Percentiles rank a stretch among this genome's conserved stretches.
These are phyloP conservation scores for Aotus griseimembra DNA, from an alignment of 2,797 vertebrate species.

Conservation along the genomic window DNA sequence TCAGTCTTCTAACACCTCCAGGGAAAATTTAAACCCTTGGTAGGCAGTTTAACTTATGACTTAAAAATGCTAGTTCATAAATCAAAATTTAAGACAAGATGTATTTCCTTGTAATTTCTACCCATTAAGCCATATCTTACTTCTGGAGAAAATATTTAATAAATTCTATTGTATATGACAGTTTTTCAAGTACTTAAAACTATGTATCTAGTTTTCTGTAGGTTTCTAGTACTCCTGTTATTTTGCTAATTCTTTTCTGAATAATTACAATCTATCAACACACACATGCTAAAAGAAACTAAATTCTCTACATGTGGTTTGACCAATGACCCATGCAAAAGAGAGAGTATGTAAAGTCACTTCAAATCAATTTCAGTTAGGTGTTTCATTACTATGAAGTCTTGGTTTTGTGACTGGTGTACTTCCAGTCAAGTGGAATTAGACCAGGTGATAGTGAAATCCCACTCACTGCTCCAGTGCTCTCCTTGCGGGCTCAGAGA, in stretches of 20 bases:
- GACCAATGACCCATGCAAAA: neutral
- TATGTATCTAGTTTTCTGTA: neutral
- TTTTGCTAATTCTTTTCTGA: neutral
- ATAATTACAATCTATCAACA: neutral
- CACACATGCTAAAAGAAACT: neutral
- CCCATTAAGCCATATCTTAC: neutral
- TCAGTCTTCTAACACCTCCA: neutral
- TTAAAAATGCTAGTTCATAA: neutral
- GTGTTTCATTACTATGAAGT: neutral
- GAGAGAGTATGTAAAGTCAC: neutral
- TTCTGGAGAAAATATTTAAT: neutral
- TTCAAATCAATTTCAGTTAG: neutral
- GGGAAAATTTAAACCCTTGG: neutral
- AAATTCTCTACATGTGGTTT: neutral
- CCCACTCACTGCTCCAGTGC: neutral
- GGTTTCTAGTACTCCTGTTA: neutral
- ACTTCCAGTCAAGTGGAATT: neutral
- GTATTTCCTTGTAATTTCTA: neutral
- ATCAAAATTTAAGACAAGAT: neutral
- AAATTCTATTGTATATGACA: neutral
- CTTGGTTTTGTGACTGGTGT: neutral
- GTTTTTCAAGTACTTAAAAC: neutral
- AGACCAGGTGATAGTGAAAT: neutral
- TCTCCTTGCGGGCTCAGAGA: neutral
- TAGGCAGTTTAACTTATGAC: neutral